Base-by-base conservation (phyloP, 2,113 vertebrate species). In the Xyliphius kryptos region DNA sequence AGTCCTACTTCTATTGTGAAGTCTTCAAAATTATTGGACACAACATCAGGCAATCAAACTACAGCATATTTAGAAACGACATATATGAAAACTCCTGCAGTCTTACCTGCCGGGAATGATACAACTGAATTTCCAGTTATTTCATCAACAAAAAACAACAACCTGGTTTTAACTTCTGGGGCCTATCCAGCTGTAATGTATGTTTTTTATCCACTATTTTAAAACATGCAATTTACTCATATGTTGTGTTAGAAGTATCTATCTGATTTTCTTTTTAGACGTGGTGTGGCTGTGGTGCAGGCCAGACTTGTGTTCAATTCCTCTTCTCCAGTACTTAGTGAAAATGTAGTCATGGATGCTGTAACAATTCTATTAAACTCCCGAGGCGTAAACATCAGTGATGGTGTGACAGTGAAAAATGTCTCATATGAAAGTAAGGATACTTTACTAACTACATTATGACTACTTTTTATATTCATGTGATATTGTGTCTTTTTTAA, bases 361-460 rank as follows among this genome's bases (percentile, higher is more conserved):
- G 9, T 56, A 9, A 41, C 1, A 22, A 16, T 17, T 41, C 68
- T 70, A 5, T 19, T 16, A 3, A 13, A 1, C 10, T 21, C 36
- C 10, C 43, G n/a, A 49, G 2, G 22, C 6, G 11, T 50, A 56
- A 11, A 61, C 26, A 16, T 58, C 9, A 59, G n/a, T 49, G 49
- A 49, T 36, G 54, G 32, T 20, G 14, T 60, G 26, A 21, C 58
- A 32, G 43, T 66, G 36, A 9, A 7, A 5, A 61, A 70, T 47
- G 36, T 53, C 36, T 65, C 12, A 1, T 60, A 55, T 60, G n/a
- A 65, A 11, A 58, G 68, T 70, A 65, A 19, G 68, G 14, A 46
- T 8, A 22, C 12, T 12, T 19, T 7, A 1, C 15, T 17, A 6
- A 48, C 21, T 12, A 5, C 14, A 9, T 14, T 19, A 41, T 4